Evolutionary conservation across 1,140 invertebrate genomes (phyloP).

Genomic region (Drosophila leontia): DNA sequence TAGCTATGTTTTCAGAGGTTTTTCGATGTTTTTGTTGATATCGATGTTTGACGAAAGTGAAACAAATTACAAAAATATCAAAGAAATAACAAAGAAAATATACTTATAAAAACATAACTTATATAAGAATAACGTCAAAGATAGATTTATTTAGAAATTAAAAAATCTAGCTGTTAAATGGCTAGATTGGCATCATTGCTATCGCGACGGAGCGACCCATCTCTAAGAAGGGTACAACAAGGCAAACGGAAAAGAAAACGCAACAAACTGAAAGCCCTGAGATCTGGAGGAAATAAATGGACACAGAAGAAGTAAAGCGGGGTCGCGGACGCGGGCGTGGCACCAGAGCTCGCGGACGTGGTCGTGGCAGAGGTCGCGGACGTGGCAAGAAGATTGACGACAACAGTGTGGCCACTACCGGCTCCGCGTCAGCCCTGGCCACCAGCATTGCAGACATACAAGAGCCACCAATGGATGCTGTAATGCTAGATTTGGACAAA

Average conservation of each 20-base stretch:
- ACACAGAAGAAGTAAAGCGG: constrained; percentile 86
- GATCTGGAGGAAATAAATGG: constrained; percentile 49
- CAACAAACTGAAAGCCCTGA: constrained; percentile 7
- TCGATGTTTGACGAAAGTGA: too few relatives aligned
- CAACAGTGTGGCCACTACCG: constrained; percentile 85
- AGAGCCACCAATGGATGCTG: constrained; percentile 56
- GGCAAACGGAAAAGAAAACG: neutral
- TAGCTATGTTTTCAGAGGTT: too few relatives aligned
- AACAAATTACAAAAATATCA: too few relatives aligned
- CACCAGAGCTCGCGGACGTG: constrained; percentile 86
- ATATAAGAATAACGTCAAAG: too few relatives aligned
- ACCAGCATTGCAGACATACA: constrained; percentile 53
- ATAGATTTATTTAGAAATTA: too few relatives aligned
- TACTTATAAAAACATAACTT: too few relatives aligned
- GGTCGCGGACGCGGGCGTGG: constrained; percentile 87
- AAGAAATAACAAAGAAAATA: too few relatives aligned
- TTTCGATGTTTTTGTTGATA: too few relatives aligned
- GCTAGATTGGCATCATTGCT: too few relatives aligned
- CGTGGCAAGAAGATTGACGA: constrained; percentile 89
- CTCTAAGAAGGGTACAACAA: neutral
- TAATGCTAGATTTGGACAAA: constrained; percentile 59
- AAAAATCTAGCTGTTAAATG: too few relatives aligned
- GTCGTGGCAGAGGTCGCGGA: constrained; percentile 89
- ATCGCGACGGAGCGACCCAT: too few relatives aligned
- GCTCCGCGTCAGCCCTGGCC: constrained; percentile 12